Base-by-base conservation (phyloP, 2,113 vertebrate genomes). In the Gnathonemus longibarbis region DNA sequence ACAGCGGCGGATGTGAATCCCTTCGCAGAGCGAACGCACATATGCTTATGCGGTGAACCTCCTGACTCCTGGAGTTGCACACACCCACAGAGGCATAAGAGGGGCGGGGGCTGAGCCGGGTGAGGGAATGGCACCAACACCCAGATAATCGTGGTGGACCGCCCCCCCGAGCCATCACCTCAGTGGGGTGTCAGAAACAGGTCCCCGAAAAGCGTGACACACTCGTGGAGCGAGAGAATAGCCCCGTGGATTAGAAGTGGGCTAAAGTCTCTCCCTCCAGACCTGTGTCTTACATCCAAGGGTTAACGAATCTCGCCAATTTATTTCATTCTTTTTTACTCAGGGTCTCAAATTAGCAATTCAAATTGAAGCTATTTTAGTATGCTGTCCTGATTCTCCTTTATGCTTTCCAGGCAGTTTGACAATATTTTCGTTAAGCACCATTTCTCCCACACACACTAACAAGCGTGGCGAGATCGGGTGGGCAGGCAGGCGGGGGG, bases 401-500 rank as follows among this genome's bases (percentile, higher is more conserved):
- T 90, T 91, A 89, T 42, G 83, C 92, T 94, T 95, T 94, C 93
- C 91, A 94, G 93, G 93, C 93, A 91, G 92, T 89, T 90, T 93
- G 93, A 93, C 94, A 94, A 93, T 94, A 93, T 93, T 94, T 93
- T 94, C 88, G 92, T 92, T 88, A 92, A 94, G 92, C 92, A 83
- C 91, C 93, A 92, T 94, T 93, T 92, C 85, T 70, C 91, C 93
- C 91, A 91, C 91, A 93, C 91, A 93, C 92, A 74, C 92, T 92
- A 93, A 93, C 92, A 93, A 92, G 93, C 93, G 92, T 93, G 92
- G 50, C 21, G n/a, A 49, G 85, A 35, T 21, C 6, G 24, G 48
- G 93, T 58, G 15, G 53, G 74, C 24, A n/a, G 87, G 70, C 24
- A 88, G 92, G 83, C 88, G 0, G 90, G 90, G 84, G 80, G 35